These are phyloP conservation scores for Rhodeus uyekii DNA, from an alignment of 2,797 vertebrate genomes.

Conservation along the genomic window DNA sequence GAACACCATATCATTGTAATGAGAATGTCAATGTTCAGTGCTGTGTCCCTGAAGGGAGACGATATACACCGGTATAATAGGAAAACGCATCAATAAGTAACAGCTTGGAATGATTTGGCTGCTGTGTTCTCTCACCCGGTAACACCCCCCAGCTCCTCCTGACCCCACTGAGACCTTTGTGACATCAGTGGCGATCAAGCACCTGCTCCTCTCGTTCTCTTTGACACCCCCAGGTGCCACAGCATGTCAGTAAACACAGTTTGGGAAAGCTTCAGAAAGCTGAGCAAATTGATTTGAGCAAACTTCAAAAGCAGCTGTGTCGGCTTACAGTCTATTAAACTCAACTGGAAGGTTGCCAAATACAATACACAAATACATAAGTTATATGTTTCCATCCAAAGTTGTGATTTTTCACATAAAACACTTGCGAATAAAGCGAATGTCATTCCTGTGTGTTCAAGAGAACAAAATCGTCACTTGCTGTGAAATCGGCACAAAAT, in stretches of 20 bases:
- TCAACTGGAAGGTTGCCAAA: background rate
- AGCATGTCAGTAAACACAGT: conserved; percentile 33
- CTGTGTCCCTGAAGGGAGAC: background rate
- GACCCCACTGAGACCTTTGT: conserved; percentile 18
- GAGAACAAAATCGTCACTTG: background rate
- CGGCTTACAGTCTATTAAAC: background rate
- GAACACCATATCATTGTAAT: background rate
- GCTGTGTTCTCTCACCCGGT: background rate
- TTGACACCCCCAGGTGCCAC: conserved; percentile 18
- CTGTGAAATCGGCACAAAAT: background rate
- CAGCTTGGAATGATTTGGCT: background rate
- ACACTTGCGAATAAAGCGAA: background rate
- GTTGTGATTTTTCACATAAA: background rate
- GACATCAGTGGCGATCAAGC: conserved; percentile 6
- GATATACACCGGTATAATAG: background rate
- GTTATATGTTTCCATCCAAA: background rate
- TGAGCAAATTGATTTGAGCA: background rate
- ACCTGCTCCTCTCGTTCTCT: conserved; percentile 4
- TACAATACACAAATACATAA: background rate
- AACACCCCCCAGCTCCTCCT: conserved; percentile 20
- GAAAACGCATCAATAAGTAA: background rate
- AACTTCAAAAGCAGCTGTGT: background rate
- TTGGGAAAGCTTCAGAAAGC: conserved; percentile 15
- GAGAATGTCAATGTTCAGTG: background rate
- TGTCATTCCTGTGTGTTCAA: background rate